Conservation (phyloP, 2,113 vertebrate genomes). For the Mobula birostris region DNA sequence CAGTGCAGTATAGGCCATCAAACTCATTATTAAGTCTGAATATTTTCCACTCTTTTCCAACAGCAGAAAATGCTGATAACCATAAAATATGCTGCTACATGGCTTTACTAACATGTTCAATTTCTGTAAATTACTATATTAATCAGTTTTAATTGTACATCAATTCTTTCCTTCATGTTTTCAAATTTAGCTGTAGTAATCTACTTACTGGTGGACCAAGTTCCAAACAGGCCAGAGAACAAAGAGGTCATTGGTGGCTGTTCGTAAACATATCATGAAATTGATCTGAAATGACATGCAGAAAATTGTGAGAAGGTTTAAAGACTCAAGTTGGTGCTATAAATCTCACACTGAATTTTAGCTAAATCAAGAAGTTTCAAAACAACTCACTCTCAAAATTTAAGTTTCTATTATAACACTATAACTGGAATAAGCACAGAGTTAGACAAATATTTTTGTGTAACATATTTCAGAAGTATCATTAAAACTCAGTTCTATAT, state of each 20-base stretch:
- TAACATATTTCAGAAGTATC: not conserved
- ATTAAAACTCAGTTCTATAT: not conserved
- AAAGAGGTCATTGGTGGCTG: constrained; percentile 28
- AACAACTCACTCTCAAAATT: not conserved
- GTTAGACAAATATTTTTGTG: not conserved
- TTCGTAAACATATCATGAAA: constrained; percentile 11
- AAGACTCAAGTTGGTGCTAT: not conserved
- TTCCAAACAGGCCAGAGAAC: not conserved
- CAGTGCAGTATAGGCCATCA: no score
- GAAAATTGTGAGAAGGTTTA: not conserved
- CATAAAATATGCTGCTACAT: not conserved
- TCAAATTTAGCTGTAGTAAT: constrained; percentile 1
- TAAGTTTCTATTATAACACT: not conserved
- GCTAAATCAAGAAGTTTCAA: not conserved
- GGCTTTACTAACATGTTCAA: not conserved
- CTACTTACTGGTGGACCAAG: constrained; percentile 30
- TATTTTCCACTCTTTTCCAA: not conserved
- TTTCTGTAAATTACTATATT: not conserved
- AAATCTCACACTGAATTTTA: not conserved
- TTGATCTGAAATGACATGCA: constrained; percentile 30
- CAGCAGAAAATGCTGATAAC: not conserved
- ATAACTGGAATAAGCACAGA: not conserved
- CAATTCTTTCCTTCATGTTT: not conserved
- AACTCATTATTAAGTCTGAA: not conserved
- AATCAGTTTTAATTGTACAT: not conserved